These are phyloP conservation scores for Leptopterna dolabrata DNA, from an alignment of 2,888 invertebrate species.

Conservation along the genomic window DNA sequence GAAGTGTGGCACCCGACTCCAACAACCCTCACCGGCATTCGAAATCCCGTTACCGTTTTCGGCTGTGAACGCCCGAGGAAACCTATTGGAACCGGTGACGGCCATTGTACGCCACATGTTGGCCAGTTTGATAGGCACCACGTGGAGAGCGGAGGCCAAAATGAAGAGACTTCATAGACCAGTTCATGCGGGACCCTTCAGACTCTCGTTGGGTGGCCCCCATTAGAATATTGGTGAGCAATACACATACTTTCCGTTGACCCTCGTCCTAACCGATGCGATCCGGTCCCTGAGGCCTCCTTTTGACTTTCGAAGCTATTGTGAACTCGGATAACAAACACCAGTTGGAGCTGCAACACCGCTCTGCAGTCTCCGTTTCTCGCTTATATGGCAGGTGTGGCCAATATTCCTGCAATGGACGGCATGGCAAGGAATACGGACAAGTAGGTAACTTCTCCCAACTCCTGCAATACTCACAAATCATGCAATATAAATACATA, in stretches of 20 bases:
- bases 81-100: not conserved
- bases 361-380: no score
- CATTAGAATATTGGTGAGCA: constrained; percentile 8
- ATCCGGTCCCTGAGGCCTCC: not conserved
- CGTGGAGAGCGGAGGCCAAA: not conserved
- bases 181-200: not conserved
- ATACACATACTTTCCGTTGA: not conserved
- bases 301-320: no score
- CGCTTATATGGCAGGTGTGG: no score
- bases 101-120: not conserved
- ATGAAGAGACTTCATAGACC: not conserved
- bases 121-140: not conserved
- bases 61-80: not conserved
- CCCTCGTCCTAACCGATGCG: not conserved
- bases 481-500: no score
- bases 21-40: not conserved
- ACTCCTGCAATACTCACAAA: no score
- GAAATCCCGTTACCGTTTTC: not conserved
- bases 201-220: not conserved
- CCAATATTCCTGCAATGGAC: no score
- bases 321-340: no score
- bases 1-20: not conserved
- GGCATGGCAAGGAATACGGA: no score
- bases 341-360: no score
- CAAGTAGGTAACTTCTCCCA: no score